Base-by-base conservation (phyloP, 2,888 invertebrate species). In the Gandaritis pyraliata region DNA sequence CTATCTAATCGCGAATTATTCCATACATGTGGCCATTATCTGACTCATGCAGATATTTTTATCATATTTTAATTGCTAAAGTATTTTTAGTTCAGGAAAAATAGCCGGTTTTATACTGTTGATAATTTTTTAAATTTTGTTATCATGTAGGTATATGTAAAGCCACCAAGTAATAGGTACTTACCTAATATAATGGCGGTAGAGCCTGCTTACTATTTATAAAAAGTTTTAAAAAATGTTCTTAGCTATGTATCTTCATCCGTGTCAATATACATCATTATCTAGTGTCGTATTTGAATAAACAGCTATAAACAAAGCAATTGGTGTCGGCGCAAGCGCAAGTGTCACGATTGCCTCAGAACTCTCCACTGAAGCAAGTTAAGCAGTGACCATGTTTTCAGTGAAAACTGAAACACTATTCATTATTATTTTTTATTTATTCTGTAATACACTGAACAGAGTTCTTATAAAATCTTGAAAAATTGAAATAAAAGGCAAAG, bases 221-320 rank as follows among this genome's bases (percentile, higher is more conserved):
- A 38, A 41, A 41, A 15, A 15, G 8, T 2, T 41, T 41, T 2
- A 13, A 10, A 0, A 13, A 39, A 13, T 7, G 41, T 43, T 43
- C 16, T 43, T 16, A 16, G 43, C 43, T 41, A n/a, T 8, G 30
- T 56, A 51, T 23, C 12, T 18, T 57, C 54, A 58, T 41, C 47
- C 41, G 50, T 36, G 71, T 68, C 68, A 72, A 69, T 72, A 71
- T 33, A 8, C 33, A 23, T 39, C n/a, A 29, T n/a, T 53, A 46
- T 55, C 46, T 54, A 47, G 45, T 55, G 71, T 70, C 71, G 79
- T 77, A 78, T 76, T 82, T 82, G 71, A 79, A 78, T 80, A 79
- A 79, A 74, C 70, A 72, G 72, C 68, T 74, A 82, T 84, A 83
- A 83, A 85, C 82, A 81, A 80, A 81, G 76, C 76, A 84, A 84